Conservation (phyloP, 2,797 vertebrate genomes). For the Pangasius larnaudii region DNA sequence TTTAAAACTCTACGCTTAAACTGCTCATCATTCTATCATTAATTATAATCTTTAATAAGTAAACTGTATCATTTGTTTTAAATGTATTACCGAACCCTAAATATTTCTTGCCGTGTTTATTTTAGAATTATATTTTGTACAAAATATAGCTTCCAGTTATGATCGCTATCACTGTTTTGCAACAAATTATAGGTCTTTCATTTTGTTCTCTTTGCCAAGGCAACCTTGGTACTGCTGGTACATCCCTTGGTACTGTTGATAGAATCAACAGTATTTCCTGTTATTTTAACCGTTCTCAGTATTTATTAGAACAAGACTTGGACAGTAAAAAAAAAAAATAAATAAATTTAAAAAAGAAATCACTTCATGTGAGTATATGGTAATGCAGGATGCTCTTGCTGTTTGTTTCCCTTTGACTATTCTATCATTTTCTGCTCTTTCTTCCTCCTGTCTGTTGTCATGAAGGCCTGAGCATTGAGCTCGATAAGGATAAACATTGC, state of each 20-base stretch:
- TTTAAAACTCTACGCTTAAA: background rate
- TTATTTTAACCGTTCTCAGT: background rate
- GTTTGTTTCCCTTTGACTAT: background rate
- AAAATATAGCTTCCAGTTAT: background rate
- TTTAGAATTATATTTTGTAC: background rate
- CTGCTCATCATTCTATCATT: background rate
- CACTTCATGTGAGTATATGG: background rate
- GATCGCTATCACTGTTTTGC: background rate
- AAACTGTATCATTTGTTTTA: background rate
- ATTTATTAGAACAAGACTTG: background rate
- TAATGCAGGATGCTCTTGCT: background rate
- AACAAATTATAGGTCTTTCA: background rate
- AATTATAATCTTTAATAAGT: background rate
- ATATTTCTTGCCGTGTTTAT: background rate
- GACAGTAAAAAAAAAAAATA: background rate
- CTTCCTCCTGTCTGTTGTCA: slow-evolving; percentile 34
- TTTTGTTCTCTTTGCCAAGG: too few relatives aligned
- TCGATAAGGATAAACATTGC: slow-evolving; percentile 39
- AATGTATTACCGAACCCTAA: background rate
- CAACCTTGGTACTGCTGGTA: background rate
- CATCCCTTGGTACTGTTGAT: background rate
- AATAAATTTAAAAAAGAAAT: too few relatives aligned
- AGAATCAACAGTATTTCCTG: background rate
- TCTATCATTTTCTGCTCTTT: slow-evolving; percentile 15
- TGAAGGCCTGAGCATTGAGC: slow-evolving; percentile 26